Base-by-base conservation (phyloP, 2,797 vertebrate genomes). In the Paguma larvata region DNA sequence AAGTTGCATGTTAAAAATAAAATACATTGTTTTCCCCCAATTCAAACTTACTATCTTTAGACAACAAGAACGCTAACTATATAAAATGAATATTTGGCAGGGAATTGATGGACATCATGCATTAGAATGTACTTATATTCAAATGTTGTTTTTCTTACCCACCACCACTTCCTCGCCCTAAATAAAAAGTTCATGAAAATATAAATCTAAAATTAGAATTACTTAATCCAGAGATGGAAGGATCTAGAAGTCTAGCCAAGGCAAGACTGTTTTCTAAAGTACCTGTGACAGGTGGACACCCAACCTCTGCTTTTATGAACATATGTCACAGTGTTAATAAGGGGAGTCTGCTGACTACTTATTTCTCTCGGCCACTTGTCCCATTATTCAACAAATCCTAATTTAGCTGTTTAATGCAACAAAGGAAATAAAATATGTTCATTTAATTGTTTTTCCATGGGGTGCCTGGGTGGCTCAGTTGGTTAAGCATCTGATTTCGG, bases 1-100 rank as follows among this genome's bases (percentile, higher is more conserved):
- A 96, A 85, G 16, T 75, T 95, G 46, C 1, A 80, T 19, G 62
- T 97, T 62, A 97, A 97, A 97, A 98, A 65, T 97, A 70, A 96
- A 96, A 75, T 85, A 46, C 44, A 59, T 7, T 96, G 95, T 82
- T 93, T 94, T 75, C 77, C 44, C 63, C 13, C 16, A 95, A 38
- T 73, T 91, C n/a, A 96, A 89, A 86, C 6, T 27, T 63, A 85
- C 25, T 85, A 75, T 78, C 80, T 93, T 95, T 95, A 92, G 46
- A 82, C 13, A 92, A 46, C 5, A 86, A 96, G 70, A 73, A 86
- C 68, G 59, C 5, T 68, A 62, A 75, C 14, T 75, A 80, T 56
- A 23, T 41, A 67, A 86, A 89, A 59, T 30, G 65, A 85, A 82
- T 23, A 82, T 89, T 70, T 96, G 48, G 48, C 48, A 93, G 59